A percentile compares a stretch with the other conserved stretches of the same genome.
Conservation (phyloP, 2,797 vertebrate species). For the Tarsius wallacei region DNA sequence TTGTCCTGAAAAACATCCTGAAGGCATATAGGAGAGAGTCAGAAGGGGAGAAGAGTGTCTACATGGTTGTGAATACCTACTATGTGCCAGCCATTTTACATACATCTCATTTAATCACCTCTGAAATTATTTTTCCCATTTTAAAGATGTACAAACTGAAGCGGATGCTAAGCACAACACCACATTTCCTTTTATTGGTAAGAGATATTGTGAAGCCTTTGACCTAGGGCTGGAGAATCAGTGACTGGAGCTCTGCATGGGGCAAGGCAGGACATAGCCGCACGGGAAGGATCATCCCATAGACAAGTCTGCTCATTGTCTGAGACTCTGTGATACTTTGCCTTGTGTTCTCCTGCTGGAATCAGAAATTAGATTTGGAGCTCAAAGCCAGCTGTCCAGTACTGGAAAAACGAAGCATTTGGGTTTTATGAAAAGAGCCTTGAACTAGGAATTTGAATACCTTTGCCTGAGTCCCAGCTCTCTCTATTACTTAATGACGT, state of each 20-base stretch:
- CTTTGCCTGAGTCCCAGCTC: conserved; percentile 10
- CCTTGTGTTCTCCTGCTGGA: background rate
- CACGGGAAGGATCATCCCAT: background rate
- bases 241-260: background rate
- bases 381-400: background rate
- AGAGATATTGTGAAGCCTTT: conserved; percentile 3
- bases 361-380: background rate
- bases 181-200: conserved; percentile 23
- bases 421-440: background rate
- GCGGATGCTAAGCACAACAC: background rate
- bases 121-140: background rate
- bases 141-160: conserved; percentile 52
- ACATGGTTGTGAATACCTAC: background rate
- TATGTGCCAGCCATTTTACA: background rate
- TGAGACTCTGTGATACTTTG: background rate
- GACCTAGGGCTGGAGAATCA: background rate
- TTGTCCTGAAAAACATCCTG: background rate
- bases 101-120: background rate
- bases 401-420: conserved; percentile 4
- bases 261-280: background rate
- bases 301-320: background rate
- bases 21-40: background rate
- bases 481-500: background rate
- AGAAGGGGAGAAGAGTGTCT: background rate
- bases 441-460: background rate